A percentile compares a stretch with the other conserved stretches of the same genome.
These are phyloP conservation scores for Urophycis tenuis DNA, from an alignment of 2,797 vertebrate species.

Conservation along the genomic window DNA sequence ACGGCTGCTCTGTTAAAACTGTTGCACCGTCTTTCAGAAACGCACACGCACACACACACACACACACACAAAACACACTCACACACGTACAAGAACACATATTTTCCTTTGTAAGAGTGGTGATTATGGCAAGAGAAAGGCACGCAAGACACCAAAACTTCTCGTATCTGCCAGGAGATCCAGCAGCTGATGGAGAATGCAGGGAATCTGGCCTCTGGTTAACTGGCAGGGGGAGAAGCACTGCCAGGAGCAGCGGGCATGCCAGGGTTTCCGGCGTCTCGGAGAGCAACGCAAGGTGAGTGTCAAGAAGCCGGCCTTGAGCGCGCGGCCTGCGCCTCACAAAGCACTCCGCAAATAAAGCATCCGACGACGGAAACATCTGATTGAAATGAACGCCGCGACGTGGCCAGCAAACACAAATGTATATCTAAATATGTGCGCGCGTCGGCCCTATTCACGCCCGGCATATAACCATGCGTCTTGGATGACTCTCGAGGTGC, in stretches of 20 bases:
- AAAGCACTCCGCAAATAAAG: background rate
- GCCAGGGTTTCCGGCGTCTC: conserved; percentile 34
- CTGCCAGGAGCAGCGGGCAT: conserved; percentile 30
- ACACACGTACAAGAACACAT: background rate
- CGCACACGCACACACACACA: conserved; percentile 41
- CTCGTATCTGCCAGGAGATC: conserved; percentile 67
- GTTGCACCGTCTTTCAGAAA: conserved; percentile 66
- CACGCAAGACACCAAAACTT: conserved; percentile 61
- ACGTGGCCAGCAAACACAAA: background rate
- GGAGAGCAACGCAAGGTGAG: conserved; percentile 43
- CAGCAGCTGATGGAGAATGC: conserved; percentile 55
- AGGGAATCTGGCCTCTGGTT: conserved; percentile 64
- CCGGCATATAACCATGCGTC: no score
- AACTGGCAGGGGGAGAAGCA: conserved; percentile 38
- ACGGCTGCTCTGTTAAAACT: conserved; percentile 70
- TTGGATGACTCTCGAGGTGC: no score
- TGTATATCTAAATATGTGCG: background rate
- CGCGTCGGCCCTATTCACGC: background rate
- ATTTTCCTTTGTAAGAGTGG: conserved; percentile 61
- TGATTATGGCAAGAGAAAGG: conserved; percentile 50
- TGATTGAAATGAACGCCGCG: background rate
- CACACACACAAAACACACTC: conserved; percentile 6
- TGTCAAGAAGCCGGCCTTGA: conserved; percentile 40
- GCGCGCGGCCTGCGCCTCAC: background rate
- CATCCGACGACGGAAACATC: background rate